A percentile compares a stretch with the other conserved stretches of the same genome.
Conservation (phyloP, 2,888 invertebrate species). For the Macrosiphum euphorbiae region DNA sequence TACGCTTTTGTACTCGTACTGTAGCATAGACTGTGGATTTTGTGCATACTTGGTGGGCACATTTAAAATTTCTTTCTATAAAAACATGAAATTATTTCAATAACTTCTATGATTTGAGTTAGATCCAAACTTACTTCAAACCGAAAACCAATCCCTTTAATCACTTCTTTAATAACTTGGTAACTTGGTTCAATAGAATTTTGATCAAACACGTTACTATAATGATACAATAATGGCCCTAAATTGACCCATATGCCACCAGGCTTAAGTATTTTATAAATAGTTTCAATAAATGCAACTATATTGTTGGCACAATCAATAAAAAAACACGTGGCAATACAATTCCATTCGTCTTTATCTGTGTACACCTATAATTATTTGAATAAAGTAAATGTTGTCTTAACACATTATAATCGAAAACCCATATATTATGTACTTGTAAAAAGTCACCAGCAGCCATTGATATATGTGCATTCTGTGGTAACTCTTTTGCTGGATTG, state of each 20-base stretch:
- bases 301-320: constrained; percentile 98
- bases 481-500: constrained; percentile 79
- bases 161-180: constrained; percentile 83
- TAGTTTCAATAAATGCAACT: constrained; percentile 93
- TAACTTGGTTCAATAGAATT: constrained; percentile 95
- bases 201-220: constrained; percentile 86
- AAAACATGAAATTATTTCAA: constrained; percentile 67
- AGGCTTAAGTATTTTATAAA: constrained; percentile 89
- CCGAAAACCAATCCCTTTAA: constrained; percentile 85
- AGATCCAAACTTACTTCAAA: constrained; percentile 75
- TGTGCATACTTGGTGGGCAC: constrained; percentile 92
- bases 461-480: constrained; percentile 81
- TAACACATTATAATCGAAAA: not conserved
- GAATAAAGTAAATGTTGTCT: constrained; percentile 16
- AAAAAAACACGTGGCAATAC: constrained; percentile 97
- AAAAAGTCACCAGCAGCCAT: constrained; percentile 98
- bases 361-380: constrained; percentile 76
- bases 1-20: constrained; percentile 91
- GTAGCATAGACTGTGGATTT: constrained; percentile 92
- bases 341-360: constrained; percentile 83
- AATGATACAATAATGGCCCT: constrained; percentile 93
- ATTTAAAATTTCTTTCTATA: constrained; percentile 82
- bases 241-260: constrained; percentile 92
- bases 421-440: constrained; percentile 76
- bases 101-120: not conserved